Percentiles rank a stretch among this genome's conserved stretches.
Conservation (phyloP, 2,797 vertebrate species). For the Cynopterus sphinx region DNA sequence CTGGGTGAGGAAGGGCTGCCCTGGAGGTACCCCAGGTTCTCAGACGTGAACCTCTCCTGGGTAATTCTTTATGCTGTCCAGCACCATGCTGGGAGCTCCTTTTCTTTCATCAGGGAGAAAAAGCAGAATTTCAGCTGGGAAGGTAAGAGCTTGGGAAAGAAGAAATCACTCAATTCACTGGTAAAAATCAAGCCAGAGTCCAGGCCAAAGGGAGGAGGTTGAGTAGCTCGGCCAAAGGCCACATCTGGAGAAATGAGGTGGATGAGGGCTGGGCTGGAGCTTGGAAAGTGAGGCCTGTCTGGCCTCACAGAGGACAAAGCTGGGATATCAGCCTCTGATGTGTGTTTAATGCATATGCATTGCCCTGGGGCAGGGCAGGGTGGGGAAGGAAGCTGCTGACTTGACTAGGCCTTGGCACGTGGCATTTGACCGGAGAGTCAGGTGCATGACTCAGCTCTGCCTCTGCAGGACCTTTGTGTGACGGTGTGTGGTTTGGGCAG, state of each 20-base stretch:
- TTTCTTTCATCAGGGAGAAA: neutral
- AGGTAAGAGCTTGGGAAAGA: neutral
- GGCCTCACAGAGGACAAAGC: rapidly evolving
- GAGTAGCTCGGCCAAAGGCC: neutral
- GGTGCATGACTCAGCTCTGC: neutral
- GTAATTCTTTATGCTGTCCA: neutral
- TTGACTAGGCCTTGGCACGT: neutral
- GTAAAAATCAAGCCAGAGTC: neutral
- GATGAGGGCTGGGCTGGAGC: neutral
- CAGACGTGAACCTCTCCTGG: too few species aligned
- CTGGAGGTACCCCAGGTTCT: neutral
- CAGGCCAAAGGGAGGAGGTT: neutral
- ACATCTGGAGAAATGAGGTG: neutral
- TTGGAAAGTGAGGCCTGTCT: neutral
- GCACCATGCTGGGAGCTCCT: neutral
- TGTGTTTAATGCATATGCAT: too few species aligned
- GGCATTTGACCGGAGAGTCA: neutral
- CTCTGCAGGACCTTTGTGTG: neutral
- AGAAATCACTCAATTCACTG: neutral
- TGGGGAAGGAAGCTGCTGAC: neutral
- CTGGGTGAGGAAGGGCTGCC: neutral
- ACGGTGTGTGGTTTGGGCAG: neutral
- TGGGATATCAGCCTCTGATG: neutral
- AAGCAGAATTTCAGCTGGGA: neutral
- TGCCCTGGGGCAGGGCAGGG: neutral